phyloP scores from a whole-genome alignment of 1,140 invertebrate genomes.

The Halesus radiatus region DNA sequence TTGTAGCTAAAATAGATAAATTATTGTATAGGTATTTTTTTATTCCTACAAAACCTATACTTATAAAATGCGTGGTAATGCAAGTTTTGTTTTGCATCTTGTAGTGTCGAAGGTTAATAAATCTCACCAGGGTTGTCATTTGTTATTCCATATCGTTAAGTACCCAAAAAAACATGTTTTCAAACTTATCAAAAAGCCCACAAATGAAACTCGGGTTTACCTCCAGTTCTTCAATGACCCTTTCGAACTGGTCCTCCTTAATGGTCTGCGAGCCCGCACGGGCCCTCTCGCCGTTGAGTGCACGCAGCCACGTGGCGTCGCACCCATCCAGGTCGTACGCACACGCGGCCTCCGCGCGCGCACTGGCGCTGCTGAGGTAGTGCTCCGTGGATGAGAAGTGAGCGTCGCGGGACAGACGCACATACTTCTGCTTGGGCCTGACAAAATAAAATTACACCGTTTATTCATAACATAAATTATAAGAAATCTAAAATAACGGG shows the following conservation, averaged over 20 bases:
- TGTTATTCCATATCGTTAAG: too few relatives aligned
- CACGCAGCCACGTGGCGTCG: slow-evolving; percentile 92
- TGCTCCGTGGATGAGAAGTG: slow-evolving; percentile 88
- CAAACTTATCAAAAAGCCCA: too few relatives aligned
- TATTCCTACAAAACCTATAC: too few relatives aligned
- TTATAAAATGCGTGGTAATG: too few relatives aligned
- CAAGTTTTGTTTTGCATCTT: too few relatives aligned
- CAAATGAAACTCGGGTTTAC: slow-evolving; percentile 58
- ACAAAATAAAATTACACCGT: slow-evolving; percentile 45
- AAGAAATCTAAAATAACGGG: too few relatives aligned
- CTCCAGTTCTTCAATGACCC: slow-evolving; percentile 94
- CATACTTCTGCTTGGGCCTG: slow-evolving; percentile 93
- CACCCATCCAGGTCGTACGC: slow-evolving; percentile 95
- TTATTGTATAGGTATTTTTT: too few relatives aligned
- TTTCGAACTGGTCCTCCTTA: slow-evolving; percentile 90
- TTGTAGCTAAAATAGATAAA: too few relatives aligned
- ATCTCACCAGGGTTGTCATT: too few relatives aligned
- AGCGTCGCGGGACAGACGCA: slow-evolving; percentile 91
- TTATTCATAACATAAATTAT: too few relatives aligned
- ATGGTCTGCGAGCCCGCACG: slow-evolving; percentile 81
- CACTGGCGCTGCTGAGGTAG: slow-evolving; percentile 86
- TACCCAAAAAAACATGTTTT: too few relatives aligned
- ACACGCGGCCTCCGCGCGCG: slow-evolving; percentile 91
- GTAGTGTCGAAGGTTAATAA: too few relatives aligned
- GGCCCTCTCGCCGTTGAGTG: slow-evolving; percentile 89